A percentile compares a stretch with the other conserved stretches of the same genome.
These are phyloP conservation scores for Pluvianellus socialis DNA, from an alignment of 2,113 vertebrate species.

Conservation along the genomic window DNA sequence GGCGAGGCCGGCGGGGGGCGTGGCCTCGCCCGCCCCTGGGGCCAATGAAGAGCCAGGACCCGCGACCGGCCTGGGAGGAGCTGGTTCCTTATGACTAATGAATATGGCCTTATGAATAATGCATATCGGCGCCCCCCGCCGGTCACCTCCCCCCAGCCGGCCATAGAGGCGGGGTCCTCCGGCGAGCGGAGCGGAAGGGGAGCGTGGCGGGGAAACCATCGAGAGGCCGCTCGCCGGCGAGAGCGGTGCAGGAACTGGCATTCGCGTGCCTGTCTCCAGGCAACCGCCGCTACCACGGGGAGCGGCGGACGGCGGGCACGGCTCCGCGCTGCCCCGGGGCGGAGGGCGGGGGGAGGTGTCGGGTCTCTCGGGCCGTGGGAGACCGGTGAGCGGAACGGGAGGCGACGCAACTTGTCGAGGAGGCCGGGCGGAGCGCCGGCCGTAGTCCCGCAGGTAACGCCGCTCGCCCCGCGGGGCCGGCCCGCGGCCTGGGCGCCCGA, in stretches of 20 bases:
- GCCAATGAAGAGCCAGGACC: no score
- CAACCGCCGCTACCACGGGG: neutral
- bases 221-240: neutral
- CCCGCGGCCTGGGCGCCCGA: neutral
- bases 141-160: no score
- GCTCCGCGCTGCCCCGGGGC: neutral
- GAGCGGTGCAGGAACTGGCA: neutral
- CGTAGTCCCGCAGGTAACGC: neutral
- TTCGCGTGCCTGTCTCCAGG: neutral
- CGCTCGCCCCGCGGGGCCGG: neutral
- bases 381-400: neutral
- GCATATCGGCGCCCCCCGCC: no score
- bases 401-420: neutral
- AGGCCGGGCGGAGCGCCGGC: neutral
- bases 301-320: neutral
- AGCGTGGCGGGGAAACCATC: neutral
- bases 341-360: neutral
- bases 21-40: no score
- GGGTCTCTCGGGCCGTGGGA: neutral
- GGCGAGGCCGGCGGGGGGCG: no score
- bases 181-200: accelerated
- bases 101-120: no score
- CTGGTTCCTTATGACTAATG: no score
- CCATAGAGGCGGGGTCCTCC: neutral
- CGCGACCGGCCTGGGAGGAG: no score